phyloP scores from a whole-genome alignment of 2,888 invertebrate species.

The Tillus elongatus region DNA sequence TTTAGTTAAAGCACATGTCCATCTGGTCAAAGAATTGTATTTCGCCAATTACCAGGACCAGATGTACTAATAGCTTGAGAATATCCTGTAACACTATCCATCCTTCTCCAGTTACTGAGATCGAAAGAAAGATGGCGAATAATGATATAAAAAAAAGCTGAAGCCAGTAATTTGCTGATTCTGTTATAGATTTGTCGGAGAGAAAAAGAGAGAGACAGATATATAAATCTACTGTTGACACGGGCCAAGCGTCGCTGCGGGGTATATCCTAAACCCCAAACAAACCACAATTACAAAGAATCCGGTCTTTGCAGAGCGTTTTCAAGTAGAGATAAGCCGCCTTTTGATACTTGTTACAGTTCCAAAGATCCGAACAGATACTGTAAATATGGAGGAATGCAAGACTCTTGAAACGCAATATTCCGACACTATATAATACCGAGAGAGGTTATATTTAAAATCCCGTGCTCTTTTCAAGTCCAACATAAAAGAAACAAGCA shows the following conservation, averaged over 20 bases:
- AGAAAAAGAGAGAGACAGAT: too few species aligned
- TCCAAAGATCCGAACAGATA: constrained; percentile 36
- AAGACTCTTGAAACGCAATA: constrained; percentile 37
- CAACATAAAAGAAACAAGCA: constrained; percentile 33
- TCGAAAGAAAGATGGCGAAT: too few species aligned
- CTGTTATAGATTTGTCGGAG: too few species aligned
- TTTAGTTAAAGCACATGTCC: too few species aligned
- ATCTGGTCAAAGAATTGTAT: too few species aligned
- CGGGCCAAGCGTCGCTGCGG: constrained; percentile 33
- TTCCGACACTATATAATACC: constrained; percentile 29
- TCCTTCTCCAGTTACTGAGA: too few species aligned
- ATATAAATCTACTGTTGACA: constrained; percentile 21
- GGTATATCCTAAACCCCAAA: constrained; percentile 32
- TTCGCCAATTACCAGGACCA: too few species aligned
- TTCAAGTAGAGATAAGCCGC: constrained; percentile 28
- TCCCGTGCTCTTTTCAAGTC: constrained; percentile 35
- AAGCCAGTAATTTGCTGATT: too few species aligned
- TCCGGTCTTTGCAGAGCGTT: constrained; percentile 21
- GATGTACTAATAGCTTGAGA: too few species aligned
- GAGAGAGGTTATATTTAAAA: constrained; percentile 27
- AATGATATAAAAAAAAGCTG: too few species aligned
- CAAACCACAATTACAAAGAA: constrained; percentile 32
- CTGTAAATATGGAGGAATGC: constrained; percentile 37
- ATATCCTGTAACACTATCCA: too few species aligned
- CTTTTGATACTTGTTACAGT: constrained; percentile 33